Conservation (phyloP, 1,140 invertebrate genomes). For the Eriocheir sinensis region DNA sequence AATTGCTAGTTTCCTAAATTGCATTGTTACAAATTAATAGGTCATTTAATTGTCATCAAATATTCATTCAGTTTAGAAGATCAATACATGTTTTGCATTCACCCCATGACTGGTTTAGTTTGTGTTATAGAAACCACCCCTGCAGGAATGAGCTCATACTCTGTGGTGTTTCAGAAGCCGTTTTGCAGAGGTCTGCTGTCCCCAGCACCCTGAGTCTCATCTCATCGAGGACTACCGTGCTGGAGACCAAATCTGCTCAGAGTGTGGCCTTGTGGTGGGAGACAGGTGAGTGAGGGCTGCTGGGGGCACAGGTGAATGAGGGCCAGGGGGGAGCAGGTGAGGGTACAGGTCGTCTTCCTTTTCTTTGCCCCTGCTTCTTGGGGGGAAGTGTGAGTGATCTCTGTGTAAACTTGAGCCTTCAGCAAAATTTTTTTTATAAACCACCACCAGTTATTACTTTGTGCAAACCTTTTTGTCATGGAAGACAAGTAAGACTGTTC, state of each 20-base stretch:
- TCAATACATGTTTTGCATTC: neutral
- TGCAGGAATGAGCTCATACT: neutral
- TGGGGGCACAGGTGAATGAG: no score
- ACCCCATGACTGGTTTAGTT: neutral
- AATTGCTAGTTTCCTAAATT: neutral
- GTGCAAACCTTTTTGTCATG: no score
- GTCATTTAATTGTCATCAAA: neutral
- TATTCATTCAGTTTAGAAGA: neutral
- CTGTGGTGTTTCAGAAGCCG: constrained; percentile 67
- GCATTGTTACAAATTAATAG: neutral
- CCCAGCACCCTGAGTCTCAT: constrained; percentile 96
- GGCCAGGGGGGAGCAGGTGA: no score
- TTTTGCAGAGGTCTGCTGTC: constrained; percentile 88
- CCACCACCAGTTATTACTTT: no score
- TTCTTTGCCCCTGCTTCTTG: no score
- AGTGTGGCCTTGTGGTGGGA: constrained; percentile 99
- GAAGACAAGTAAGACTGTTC: no score
- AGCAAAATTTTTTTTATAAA: no score
- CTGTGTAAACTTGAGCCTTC: no score
- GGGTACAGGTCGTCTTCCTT: no score
- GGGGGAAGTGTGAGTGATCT: no score
- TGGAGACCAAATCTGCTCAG: constrained; percentile 99
- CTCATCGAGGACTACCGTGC: constrained; percentile 99
- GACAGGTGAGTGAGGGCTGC: constrained; percentile 96
- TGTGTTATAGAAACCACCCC: neutral